Conservation (phyloP, 2,113 vertebrate genomes). For the Arenaria interpres region DNA sequence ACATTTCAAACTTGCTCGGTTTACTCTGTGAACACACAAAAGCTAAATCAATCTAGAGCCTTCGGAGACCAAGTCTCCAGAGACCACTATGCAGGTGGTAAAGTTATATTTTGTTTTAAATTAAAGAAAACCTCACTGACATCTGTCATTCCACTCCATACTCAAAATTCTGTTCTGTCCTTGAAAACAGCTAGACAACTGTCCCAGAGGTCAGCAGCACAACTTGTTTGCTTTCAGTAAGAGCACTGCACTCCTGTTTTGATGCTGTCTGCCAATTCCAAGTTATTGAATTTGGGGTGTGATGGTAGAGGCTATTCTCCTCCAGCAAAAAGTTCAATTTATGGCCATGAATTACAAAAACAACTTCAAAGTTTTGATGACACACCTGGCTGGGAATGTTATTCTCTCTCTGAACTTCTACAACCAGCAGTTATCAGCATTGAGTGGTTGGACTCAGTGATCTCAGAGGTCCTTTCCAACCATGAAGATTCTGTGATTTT, state of each 20-base stretch:
- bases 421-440: neutral
- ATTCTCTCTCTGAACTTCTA: neutral
- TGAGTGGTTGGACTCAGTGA: too few relatives aligned
- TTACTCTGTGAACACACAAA: neutral
- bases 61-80: neutral
- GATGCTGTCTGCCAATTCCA: neutral
- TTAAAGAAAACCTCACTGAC: neutral
- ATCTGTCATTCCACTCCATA: neutral
- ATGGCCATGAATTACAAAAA: neutral
- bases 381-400: neutral
- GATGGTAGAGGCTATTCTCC: neutral
- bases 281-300: neutral
- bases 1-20: neutral
- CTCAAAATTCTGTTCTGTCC: neutral
- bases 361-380: neutral
- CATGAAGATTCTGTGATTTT: neutral
- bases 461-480: too few relatives aligned
- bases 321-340: neutral
- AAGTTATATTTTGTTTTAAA: neutral
- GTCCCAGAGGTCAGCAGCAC: neutral
- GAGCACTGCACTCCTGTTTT: neutral
- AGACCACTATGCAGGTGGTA: neutral
- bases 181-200: neutral
- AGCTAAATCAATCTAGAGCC: neutral
- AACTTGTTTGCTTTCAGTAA: neutral